Evolutionary conservation across 2,113 vertebrate genomes (phyloP).

Genomic region (Pandion haliaetus): DNA sequence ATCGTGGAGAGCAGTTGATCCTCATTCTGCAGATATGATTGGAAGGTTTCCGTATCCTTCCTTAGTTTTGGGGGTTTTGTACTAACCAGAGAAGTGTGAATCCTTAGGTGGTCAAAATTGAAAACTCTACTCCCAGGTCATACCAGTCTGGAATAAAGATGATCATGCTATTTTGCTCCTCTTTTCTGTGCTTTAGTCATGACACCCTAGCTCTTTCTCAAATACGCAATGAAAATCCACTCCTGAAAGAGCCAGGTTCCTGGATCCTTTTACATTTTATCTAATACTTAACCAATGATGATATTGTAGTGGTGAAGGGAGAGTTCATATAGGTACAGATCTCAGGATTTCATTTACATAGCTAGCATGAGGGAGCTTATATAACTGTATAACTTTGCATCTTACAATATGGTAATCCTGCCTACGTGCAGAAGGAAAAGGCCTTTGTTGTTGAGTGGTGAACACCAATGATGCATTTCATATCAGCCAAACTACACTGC

Average conservation of each 20-base stretch:
- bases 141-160: neutral
- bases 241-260: neutral
- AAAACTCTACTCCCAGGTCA: neutral
- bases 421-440: neutral
- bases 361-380: neutral
- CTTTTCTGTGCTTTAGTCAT: neutral
- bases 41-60: neutral
- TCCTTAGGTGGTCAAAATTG: neutral
- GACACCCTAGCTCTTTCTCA: neutral
- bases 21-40: neutral
- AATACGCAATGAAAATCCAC: neutral
- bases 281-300: neutral
- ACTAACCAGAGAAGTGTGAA: neutral
- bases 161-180: neutral
- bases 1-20: neutral
- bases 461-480: neutral
- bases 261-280: neutral
- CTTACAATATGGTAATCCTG: neutral
- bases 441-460: neutral
- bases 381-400: neutral
- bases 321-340: neutral
- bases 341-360: neutral
- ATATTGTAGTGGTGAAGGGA: neutral
- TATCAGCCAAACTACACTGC: neutral
- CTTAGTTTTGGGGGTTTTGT: neutral